A percentile compares a stretch with the other conserved stretches of the same genome.
Evolutionary conservation across 2,888 invertebrate species (phyloP).

Genomic region (Listrodromus nycthemerus): DNA sequence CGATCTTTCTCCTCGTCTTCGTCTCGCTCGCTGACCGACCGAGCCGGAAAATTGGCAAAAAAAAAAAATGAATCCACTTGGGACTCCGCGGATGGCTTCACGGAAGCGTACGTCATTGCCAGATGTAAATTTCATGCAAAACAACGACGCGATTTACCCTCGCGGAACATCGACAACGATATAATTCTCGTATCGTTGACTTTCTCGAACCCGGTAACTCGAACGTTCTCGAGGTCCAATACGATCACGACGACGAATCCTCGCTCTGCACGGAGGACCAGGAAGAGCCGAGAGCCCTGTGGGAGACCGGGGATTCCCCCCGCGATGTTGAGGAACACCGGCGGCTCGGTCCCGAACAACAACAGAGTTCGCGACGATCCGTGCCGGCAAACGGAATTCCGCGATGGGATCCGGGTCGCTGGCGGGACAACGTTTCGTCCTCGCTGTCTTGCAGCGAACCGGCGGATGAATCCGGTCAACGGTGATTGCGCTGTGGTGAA

Average conservation of each 20-base stretch:
- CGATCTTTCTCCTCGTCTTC: slow-evolving; percentile 21
- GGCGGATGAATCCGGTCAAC: slow-evolving; percentile 34
- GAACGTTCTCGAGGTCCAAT: slow-evolving; percentile 73
- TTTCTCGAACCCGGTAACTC: slow-evolving; percentile 70
- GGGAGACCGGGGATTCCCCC: slow-evolving; percentile 18
- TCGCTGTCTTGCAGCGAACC: slow-evolving; percentile 27
- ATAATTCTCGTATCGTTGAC: slow-evolving; percentile 67
- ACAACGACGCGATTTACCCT: slow-evolving; percentile 64
- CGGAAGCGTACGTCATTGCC: slow-evolving; percentile 67
- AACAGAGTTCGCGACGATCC: slow-evolving; percentile 74
- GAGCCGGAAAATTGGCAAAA: slow-evolving; percentile 41
- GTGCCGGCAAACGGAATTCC: slow-evolving; percentile 65
- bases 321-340: slow-evolving; percentile 29
- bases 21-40: slow-evolving; percentile 35
- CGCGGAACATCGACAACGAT: slow-evolving; percentile 65
- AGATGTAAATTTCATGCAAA: slow-evolving; percentile 78
- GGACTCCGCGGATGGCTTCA: slow-evolving; percentile 18
- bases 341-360: slow-evolving; percentile 53
- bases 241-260: slow-evolving; percentile 72
- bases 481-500: neutral
- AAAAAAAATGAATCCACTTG: neutral
- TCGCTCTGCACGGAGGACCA: neutral
- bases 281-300: slow-evolving; percentile 17
- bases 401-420: slow-evolving; percentile 79
- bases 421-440: slow-evolving; percentile 53